These are phyloP conservation scores for Acleris sparsana DNA, from an alignment of 2,888 invertebrate genomes.

Conservation along the genomic window DNA sequence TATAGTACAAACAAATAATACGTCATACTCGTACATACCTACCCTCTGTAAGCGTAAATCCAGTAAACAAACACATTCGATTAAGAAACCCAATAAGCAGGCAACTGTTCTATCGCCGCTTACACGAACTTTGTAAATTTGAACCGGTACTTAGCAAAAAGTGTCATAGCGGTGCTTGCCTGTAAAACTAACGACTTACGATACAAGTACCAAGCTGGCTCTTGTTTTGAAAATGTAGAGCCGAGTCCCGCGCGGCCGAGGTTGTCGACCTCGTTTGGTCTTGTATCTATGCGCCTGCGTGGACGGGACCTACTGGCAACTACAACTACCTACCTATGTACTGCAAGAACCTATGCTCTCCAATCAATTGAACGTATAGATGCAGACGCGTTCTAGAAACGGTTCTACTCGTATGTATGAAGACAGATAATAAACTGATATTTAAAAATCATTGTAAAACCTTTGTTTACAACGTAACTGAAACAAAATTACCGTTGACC, in stretches of 20 bases:
- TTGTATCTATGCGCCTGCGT: slow-evolving; percentile 34
- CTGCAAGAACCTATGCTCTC: slow-evolving; percentile 6
- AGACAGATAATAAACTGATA: no score
- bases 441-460: no score
- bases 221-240: slow-evolving; percentile 36
- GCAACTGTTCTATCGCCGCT: slow-evolving; percentile 9
- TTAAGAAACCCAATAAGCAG: slow-evolving; percentile 1
- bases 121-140: slow-evolving; percentile 4
- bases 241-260: slow-evolving; percentile 29
- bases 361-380: no score
- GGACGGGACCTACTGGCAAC: slow-evolving; percentile 6
- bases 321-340: slow-evolving; percentile 4
- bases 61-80: no score
- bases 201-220: slow-evolving; percentile 34
- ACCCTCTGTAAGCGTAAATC: no score
- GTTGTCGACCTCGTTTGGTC: slow-evolving; percentile 33
- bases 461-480: no score
- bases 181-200: slow-evolving; percentile 30
- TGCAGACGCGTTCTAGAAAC: no score
- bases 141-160: slow-evolving; percentile 35
- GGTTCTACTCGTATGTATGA: no score
- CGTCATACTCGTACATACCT: no score
- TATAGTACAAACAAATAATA: no score
- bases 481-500: no score
- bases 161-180: slow-evolving; percentile 35